Evolutionary conservation across 2,888 invertebrate species (phyloP), one percentile per base, ranked within the genome.

Genomic region (Subacronicta megacephala): DNA sequence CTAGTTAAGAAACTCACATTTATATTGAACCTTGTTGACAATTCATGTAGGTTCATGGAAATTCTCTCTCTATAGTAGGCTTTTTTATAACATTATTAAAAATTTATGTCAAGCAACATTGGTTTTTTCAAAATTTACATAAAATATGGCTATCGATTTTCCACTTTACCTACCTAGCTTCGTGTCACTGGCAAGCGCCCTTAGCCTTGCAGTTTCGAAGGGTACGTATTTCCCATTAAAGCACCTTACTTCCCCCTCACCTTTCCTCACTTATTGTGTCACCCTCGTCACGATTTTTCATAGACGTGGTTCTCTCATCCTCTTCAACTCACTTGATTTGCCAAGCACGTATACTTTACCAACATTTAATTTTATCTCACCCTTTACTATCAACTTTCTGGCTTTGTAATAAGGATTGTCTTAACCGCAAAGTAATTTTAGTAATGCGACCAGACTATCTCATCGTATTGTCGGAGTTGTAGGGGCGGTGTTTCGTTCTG

Each of bases 301-400:
- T 91, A 90, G 87, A 86, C 87, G 87, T 80, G 72, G 67, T 71
- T 83, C 86, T 88, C 85, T 88, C 90, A 88, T 92, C 91, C 90
- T 90, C 91, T 91, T 89, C 86, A 90, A 88, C 85, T 83, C 86
- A 92, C 93, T 93, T 93, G 92, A 94, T 94, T 93, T 93, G 89
- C 92, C 79, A 86, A 88, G 92, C 93, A 93, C 93, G 93, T 91
- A 87, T 76, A 75, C 80, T 62, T 66, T 58, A 53, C 73, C 67
- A 76, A 68, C 75, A 66, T 79, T 65, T 69, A 73, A 67, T 62
- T 55, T 50, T 40, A 43, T 53, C 50, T 65, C 75, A 70, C 60
- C 68, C 63, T 68, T 78, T 61, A 85, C 75, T 78, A 75, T 85
- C 77, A 81, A 85, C 92, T 83, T 78, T 90, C 78, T 72, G 37